A percentile compares a stretch with the other conserved stretches of the same genome.
These are phyloP conservation scores for Cuniculus paca DNA, from an alignment of 2,797 vertebrate species.

Conservation along the genomic window DNA sequence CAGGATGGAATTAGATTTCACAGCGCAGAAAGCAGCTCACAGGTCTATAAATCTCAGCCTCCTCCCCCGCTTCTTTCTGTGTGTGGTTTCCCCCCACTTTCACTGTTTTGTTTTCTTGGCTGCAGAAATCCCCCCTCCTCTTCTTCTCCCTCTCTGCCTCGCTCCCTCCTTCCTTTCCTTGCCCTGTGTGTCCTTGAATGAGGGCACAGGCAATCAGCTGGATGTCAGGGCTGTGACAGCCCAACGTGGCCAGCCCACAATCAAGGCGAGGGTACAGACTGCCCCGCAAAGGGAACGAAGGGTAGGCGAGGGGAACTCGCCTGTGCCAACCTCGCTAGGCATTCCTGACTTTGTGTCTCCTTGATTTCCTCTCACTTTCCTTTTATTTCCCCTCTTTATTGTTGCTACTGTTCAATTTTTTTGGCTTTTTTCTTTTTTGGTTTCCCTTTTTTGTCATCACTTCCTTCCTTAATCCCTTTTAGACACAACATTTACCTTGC, in stretches of 20 bases:
- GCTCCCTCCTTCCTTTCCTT: constrained; percentile 48
- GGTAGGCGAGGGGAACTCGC: neutral
- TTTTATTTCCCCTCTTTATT: neutral
- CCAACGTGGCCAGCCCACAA: neutral
- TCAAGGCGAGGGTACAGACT: neutral
- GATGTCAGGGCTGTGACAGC: neutral
- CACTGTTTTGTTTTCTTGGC: constrained; percentile 82
- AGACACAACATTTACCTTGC: constrained; percentile 53
- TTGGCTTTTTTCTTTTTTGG: neutral
- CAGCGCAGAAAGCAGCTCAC: constrained; percentile 78
- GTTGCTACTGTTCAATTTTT: constrained; percentile 53
- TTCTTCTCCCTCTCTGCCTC: neutral
- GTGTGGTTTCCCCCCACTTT: constrained; percentile 26
- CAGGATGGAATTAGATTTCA: constrained; percentile 84
- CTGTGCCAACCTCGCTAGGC: neutral
- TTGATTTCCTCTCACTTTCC: constrained; percentile 34
- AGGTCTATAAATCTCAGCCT: constrained; percentile 82
- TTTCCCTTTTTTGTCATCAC: constrained; percentile 46
- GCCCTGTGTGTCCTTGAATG: constrained; percentile 76
- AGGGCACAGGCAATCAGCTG: constrained; percentile 56
- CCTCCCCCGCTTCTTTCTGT: constrained; percentile 73
- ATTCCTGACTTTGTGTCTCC: neutral
- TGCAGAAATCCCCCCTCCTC: constrained; percentile 67
- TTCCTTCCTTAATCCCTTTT: constrained; percentile 17
- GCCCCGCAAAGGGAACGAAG: neutral